These are phyloP conservation scores for Lithosia quadra DNA, from an alignment of 2,888 invertebrate species.

Conservation along the genomic window DNA sequence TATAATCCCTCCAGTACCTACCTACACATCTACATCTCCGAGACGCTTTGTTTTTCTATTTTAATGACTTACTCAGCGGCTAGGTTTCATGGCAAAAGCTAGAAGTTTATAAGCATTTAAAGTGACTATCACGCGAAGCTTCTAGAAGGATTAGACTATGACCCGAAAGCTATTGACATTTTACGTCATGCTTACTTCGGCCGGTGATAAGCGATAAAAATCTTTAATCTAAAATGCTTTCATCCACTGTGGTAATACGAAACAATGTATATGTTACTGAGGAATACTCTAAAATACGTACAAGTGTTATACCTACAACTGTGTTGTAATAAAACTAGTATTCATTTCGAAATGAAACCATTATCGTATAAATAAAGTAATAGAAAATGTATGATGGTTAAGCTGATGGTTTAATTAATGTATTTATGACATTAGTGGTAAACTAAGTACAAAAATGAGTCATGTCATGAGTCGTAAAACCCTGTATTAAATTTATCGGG, in stretches of 20 bases:
- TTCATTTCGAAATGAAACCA: not conserved
- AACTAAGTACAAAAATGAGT: conserved; percentile 11
- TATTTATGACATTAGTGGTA: conserved; percentile 6
- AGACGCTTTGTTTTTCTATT: conserved; percentile 31
- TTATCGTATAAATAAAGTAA: not conserved
- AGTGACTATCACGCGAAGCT: too few relatives aligned
- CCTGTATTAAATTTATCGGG: conserved; percentile 11
- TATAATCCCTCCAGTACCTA: conserved; percentile 42
- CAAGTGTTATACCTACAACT: not conserved
- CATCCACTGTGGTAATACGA: too few relatives aligned
- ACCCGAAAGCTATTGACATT: too few relatives aligned
- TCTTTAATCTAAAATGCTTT: too few relatives aligned
- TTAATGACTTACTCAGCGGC: conserved; percentile 25
- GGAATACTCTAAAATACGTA: not conserved
- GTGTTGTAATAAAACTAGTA: not conserved
- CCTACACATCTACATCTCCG: conserved; percentile 21
- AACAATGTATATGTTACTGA: too few relatives aligned
- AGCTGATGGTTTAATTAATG: not conserved
- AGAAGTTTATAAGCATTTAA: not conserved
- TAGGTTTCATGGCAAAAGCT: conserved; percentile 5
- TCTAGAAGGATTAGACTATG: too few relatives aligned
- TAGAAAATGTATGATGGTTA: not conserved
- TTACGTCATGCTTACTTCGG: too few relatives aligned
- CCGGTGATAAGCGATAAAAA: too few relatives aligned
- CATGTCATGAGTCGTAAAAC: conserved; percentile 1